phyloP scores from a whole-genome alignment of 2,113 vertebrate genomes.

The Cryptotis parvus region DNA sequence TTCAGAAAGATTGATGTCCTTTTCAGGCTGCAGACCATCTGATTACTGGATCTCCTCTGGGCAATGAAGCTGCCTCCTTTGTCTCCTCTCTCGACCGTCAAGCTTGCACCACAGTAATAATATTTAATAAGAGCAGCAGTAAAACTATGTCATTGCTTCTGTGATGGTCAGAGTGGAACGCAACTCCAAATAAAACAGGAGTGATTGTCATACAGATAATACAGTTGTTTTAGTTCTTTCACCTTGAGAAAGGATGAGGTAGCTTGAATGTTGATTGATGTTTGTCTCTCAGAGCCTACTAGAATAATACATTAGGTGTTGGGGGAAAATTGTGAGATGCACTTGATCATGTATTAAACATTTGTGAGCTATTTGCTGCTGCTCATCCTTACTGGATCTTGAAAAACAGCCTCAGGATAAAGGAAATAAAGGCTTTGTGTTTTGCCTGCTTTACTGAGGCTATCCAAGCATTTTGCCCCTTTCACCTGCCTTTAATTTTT shows the following conservation, averaged over 20 bases:
- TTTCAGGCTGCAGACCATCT: slow-evolving; percentile 68
- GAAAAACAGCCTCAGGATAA: slow-evolving; percentile 56
- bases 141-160: slow-evolving; percentile 75
- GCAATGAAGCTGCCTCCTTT: slow-evolving; percentile 75
- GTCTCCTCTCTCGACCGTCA: slow-evolving; percentile 72
- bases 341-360: slow-evolving; percentile 68
- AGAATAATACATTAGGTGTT: slow-evolving; percentile 61
- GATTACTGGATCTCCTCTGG: slow-evolving; percentile 79
- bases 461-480: neutral
- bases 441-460: neutral
- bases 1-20: slow-evolving; percentile 74
- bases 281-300: slow-evolving; percentile 49
- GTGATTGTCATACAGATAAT: slow-evolving; percentile 68
- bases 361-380: slow-evolving; percentile 41
- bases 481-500: slow-evolving; percentile 18
- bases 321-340: slow-evolving; percentile 28
- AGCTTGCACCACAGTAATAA: slow-evolving; percentile 75
- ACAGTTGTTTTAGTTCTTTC: slow-evolving; percentile 73
- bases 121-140: slow-evolving; percentile 80
- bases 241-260: slow-evolving; percentile 77
- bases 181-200: slow-evolving; percentile 71
- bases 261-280: slow-evolving; percentile 50
- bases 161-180: slow-evolving; percentile 68
- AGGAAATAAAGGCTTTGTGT: slow-evolving; percentile 54
- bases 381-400: slow-evolving; percentile 47